Evolutionary conservation across 2,888 invertebrate genomes (phyloP).

Genomic region (Brachyptera putata): DNA sequence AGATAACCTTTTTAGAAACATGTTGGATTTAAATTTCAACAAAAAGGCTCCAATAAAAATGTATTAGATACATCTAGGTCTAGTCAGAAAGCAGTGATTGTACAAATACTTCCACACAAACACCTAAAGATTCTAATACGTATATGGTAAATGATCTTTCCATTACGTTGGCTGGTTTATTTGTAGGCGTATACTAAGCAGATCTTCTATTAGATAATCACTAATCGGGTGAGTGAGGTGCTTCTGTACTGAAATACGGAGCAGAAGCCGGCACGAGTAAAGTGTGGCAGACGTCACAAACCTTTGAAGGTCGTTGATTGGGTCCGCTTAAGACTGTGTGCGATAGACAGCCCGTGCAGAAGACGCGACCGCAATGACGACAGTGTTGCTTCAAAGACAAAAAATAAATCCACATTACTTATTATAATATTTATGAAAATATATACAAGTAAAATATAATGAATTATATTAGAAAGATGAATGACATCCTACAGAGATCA

Average conservation of each 20-base stretch:
- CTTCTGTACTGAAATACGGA: conserved; percentile 86
- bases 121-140: too few species aligned
- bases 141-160: too few species aligned
- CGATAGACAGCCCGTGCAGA: conserved; percentile 80
- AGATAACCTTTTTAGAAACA: too few species aligned
- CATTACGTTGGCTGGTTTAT: too few species aligned
- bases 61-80: too few species aligned
- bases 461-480: conserved; percentile 1
- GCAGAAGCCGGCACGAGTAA: conserved; percentile 86
- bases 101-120: too few species aligned
- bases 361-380: conserved; percentile 93
- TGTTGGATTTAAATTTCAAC: too few species aligned
- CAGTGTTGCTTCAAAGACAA: conserved; percentile 66
- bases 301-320: conserved; percentile 76
- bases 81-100: too few species aligned
- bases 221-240: conserved; percentile 55
- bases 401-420: conserved; percentile 21
- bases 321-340: conserved; percentile 80
- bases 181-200: too few species aligned
- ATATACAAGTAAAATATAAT: conserved; percentile 27
- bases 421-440: not conserved
- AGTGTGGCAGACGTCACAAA: conserved; percentile 97
- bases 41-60: too few species aligned
- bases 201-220: too few species aligned
- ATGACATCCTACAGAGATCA: not conserved